phyloP scores from a whole-genome alignment of 2,888 invertebrate genomes.

The Tetranychus piercei region DNA sequence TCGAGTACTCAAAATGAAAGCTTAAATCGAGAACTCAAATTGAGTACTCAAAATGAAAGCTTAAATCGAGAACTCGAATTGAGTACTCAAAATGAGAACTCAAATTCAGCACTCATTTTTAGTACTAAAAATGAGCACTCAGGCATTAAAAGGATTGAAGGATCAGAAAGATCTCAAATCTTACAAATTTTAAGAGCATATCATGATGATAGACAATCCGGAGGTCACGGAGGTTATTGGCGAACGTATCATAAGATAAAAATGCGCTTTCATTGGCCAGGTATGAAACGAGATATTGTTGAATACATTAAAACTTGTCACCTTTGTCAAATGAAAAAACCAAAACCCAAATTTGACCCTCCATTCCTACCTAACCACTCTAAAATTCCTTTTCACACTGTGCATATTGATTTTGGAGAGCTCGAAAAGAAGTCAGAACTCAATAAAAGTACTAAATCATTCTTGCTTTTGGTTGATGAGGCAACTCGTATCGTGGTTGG shows the following conservation, averaged over 20 bases:
- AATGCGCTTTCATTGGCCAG: not conserved
- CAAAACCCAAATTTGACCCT: not conserved
- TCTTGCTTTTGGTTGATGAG: slow-evolving; percentile 5
- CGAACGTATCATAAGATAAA: slow-evolving; percentile 8
- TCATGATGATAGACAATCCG: slow-evolving; percentile 7
- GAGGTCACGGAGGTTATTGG: not conserved
- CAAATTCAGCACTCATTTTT: too few relatives aligned
- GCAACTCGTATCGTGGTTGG: not conserved
- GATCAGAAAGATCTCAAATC: not conserved
- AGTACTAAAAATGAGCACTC: too few relatives aligned
- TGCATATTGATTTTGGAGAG: slow-evolving; percentile 9
- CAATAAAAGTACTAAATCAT: not conserved
- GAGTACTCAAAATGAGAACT: not conserved
- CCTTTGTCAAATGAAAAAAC: not conserved
- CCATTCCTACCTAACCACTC: not conserved
- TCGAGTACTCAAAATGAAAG: not conserved
- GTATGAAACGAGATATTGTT: not conserved
- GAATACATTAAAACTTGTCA: slow-evolving; percentile 4
- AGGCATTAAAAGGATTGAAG: not conserved
- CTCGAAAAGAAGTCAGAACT: not conserved
- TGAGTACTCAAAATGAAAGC: not conserved
- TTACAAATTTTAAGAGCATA: not conserved
- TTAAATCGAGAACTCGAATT: not conserved
- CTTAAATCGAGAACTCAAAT: not conserved
- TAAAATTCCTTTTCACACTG: not conserved